Conservation (phyloP, 2,113 vertebrate genomes). For the Oryzias javanicus region DNA sequence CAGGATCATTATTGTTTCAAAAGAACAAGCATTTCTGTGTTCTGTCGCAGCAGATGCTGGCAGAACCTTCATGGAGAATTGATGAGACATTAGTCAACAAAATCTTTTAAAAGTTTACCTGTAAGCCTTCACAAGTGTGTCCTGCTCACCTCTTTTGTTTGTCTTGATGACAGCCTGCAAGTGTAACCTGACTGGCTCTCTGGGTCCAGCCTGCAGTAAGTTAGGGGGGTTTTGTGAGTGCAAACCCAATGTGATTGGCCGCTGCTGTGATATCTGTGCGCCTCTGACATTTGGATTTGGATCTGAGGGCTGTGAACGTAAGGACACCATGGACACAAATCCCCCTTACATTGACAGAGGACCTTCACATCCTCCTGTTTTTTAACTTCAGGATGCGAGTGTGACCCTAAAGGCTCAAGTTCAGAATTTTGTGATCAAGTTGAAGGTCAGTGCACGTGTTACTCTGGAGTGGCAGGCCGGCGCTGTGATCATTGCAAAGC, state of each 20-base stretch:
- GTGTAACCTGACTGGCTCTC: slow-evolving; percentile 77
- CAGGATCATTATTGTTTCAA: too few relatives aligned
- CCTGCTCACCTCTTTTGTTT: not conserved
- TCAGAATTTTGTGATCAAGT: slow-evolving; percentile 79
- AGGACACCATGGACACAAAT: slow-evolving; percentile 8
- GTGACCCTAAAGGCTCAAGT: slow-evolving; percentile 79
- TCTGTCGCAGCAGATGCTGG: too few relatives aligned
- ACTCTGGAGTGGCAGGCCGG: slow-evolving; percentile 62
- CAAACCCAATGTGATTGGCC: slow-evolving; percentile 79
- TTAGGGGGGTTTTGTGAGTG: slow-evolving; percentile 84
- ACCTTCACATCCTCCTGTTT: not conserved
- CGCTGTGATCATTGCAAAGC: slow-evolving; percentile 77
- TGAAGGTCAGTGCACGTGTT: slow-evolving; percentile 83
- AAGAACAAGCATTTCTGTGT: too few relatives aligned
- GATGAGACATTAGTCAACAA: too few relatives aligned
- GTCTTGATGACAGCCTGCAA: slow-evolving; percentile 75
- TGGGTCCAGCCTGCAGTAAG: slow-evolving; percentile 73
- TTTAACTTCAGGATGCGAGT: slow-evolving; percentile 77
- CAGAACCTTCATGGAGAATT: too few relatives aligned
- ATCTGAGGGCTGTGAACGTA: slow-evolving; percentile 81
- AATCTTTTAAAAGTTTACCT: too few relatives aligned
- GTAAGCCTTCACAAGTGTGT: not conserved
- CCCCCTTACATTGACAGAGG: not conserved
- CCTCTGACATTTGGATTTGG: slow-evolving; percentile 79
- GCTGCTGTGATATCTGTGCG: slow-evolving; percentile 83